phyloP scores from a whole-genome alignment of 2,888 invertebrate species.

The Lysandra bellargus region DNA sequence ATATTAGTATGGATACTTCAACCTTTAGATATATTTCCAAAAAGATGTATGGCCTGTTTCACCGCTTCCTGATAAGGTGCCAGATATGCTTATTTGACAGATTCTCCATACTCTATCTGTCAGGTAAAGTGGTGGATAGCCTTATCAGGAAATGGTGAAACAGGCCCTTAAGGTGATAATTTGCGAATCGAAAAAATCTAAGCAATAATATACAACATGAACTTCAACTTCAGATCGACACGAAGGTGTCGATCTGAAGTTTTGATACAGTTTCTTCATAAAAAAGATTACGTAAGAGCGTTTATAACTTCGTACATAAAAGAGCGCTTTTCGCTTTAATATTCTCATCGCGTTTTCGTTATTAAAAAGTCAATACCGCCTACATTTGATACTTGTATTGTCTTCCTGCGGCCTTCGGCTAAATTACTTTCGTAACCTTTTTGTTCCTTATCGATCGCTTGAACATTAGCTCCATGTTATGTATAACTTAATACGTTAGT shows the following conservation, averaged over 20 bases:
- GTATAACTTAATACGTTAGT: background rate
- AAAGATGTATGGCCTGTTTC: too few species aligned
- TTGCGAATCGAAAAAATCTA: background rate
- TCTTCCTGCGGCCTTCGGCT: slow-evolving; percentile 8
- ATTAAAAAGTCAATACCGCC: slow-evolving; percentile 16
- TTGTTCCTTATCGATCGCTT: slow-evolving; percentile 13
- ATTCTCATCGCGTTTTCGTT: slow-evolving; percentile 10
- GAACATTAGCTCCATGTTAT: background rate
- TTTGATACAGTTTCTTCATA: background rate
- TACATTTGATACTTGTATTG: slow-evolving; percentile 10
- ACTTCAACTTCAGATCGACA: background rate
- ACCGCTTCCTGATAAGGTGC: too few species aligned
- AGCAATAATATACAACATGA: background rate
- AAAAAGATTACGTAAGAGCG: slow-evolving; percentile 1
- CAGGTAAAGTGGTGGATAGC: too few species aligned
- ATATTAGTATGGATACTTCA: too few species aligned
- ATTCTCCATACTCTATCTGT: too few species aligned
- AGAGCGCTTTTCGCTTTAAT: background rate
- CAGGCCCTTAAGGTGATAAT: background rate
- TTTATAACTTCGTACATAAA: background rate
- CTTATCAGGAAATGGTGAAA: too few species aligned
- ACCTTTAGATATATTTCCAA: too few species aligned
- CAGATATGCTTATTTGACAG: too few species aligned
- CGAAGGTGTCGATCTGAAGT: background rate
- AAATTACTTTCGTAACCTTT: slow-evolving; percentile 13